These are phyloP conservation scores for Palythoa heliodiscus DNA, from an alignment of 92 coral and sea anemone genomes.

Conservation along the genomic window DNA sequence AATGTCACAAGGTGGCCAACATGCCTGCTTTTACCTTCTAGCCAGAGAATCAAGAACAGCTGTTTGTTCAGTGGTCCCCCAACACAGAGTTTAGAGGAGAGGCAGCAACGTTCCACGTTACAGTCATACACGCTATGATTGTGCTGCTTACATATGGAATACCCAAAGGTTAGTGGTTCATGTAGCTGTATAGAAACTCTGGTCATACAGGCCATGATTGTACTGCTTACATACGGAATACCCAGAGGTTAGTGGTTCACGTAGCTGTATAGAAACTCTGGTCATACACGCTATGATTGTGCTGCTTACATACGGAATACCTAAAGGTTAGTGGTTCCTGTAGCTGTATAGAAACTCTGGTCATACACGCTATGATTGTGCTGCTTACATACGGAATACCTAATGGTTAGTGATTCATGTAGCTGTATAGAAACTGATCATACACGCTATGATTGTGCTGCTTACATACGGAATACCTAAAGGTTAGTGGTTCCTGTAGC, in stretches of 20 bases:
- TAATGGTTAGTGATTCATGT: slow-evolving; percentile 50
- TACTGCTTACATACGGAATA: too few species aligned
- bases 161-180: too few species aligned
- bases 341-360: too few species aligned
- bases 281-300: too few species aligned
- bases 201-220: too few species aligned
- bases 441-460: slow-evolving; percentile 89
- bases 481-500: slow-evolving; percentile 50
- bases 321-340: too few species aligned
- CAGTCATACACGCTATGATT: slow-evolving; percentile 90
- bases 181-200: too few species aligned
- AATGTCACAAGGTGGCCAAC: too few species aligned
- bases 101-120: slow-evolving; percentile 89
- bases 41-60: slow-evolving; percentile 84
- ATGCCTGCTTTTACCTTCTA: slow-evolving; percentile 17
- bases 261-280: too few species aligned
- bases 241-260: too few species aligned
- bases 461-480: slow-evolving; percentile 84
- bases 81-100: slow-evolving; percentile 86
- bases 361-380: slow-evolving; percentile 68
- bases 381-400: slow-evolving; percentile 84
- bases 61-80: slow-evolving; percentile 96
- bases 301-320: too few species aligned
- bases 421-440: slow-evolving; percentile 34
- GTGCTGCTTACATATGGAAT: slow-evolving; percentile 81